A percentile compares a stretch with the other conserved stretches of the same genome.
phyloP scores from a whole-genome alignment of 2,113 vertebrate species.

The Laterallus jamaicensis region DNA sequence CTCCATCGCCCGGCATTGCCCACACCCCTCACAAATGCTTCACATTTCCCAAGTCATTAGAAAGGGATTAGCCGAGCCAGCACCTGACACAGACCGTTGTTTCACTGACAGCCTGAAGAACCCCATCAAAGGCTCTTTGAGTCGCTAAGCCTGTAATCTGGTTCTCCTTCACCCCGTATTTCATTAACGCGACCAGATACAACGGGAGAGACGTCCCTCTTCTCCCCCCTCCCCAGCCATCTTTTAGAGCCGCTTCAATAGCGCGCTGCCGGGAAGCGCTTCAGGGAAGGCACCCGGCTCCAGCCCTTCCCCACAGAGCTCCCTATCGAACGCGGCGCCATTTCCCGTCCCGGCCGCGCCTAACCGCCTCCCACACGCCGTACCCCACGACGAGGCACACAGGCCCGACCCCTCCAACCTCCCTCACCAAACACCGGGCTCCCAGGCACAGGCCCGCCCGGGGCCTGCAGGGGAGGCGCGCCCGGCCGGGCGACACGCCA shows the following conservation, averaged over 20 bases:
- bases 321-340: neutral
- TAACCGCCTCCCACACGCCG: too few species aligned
- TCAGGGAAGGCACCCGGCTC: neutral
- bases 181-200: neutral
- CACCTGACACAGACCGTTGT: fast-evolving
- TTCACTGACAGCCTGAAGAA: neutral
- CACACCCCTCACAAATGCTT: neutral
- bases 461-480: neutral
- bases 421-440: too few species aligned
- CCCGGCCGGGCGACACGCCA: neutral
- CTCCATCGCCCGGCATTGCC: neutral
- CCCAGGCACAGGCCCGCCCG: neutral
- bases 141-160: fast-evolving
- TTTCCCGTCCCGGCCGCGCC: neutral
- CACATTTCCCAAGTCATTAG: neutral
- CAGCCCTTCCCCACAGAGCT: neutral
- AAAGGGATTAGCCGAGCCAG: neutral
- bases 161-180: neutral
- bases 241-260: neutral
- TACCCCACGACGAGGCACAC: too few species aligned
- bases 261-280: neutral
- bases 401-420: too few species aligned
- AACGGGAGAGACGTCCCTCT: too few species aligned
- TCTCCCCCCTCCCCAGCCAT: fast-evolving
- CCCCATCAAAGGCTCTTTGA: neutral